These are phyloP conservation scores for Lycocorax pyrrhopterus DNA, from an alignment of 2,113 vertebrate genomes.

Conservation along the genomic window DNA sequence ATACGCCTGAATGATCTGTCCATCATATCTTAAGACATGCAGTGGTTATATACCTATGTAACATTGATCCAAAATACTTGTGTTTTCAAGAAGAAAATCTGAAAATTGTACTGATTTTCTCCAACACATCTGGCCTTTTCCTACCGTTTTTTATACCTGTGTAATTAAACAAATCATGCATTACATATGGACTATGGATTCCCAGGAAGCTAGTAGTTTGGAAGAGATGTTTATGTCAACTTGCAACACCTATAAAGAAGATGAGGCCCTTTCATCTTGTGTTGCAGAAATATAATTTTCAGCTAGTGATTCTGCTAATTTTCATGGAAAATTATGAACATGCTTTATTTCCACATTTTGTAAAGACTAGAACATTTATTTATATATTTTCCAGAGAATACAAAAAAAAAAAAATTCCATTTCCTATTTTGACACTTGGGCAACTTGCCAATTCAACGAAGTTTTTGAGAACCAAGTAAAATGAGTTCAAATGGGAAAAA, in stretches of 20 bases:
- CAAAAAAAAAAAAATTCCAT: background rate
- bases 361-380: background rate
- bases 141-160: background rate
- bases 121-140: fast-evolving
- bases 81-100: background rate
- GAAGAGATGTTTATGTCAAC: background rate
- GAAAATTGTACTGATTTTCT: background rate
- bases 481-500: background rate
- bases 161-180: background rate
- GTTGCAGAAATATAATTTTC: background rate
- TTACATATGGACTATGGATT: background rate
- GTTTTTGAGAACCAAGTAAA: background rate
- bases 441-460: background rate
- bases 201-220: background rate
- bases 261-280: background rate
- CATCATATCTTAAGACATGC: background rate
- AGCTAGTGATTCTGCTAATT: background rate
- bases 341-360: background rate
- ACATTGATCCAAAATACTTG: background rate
- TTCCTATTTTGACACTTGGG: background rate
- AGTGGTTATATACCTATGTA: background rate
- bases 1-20: background rate
- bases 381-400: background rate
- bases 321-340: background rate
- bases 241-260: background rate